These are phyloP conservation scores for Mormoops blainvillei DNA, from an alignment of 2,113 vertebrate genomes.

Conservation along the genomic window DNA sequence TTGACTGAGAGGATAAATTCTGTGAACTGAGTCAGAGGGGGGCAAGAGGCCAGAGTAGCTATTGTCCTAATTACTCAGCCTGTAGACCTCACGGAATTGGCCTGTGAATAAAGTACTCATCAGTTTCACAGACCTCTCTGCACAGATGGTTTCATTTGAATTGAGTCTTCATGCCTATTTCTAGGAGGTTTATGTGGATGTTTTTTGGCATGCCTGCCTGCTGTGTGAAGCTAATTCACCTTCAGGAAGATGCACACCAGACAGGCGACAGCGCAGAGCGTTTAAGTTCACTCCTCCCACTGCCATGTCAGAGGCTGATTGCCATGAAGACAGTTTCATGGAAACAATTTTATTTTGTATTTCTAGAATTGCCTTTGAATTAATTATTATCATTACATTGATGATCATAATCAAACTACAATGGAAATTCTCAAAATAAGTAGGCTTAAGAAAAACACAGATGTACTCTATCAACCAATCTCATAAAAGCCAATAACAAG, in stretches of 20 bases:
- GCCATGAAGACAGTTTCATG: not conserved
- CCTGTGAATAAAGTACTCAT: constrained; percentile 15
- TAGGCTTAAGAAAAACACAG: not conserved
- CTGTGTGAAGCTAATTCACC: constrained; percentile 1
- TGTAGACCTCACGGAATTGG: constrained; percentile 11
- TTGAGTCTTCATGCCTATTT: not conserved
- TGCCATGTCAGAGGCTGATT: not conserved
- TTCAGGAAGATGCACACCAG: not conserved
- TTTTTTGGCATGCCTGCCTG: not conserved
- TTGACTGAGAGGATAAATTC: not conserved
- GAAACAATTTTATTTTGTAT: not conserved
- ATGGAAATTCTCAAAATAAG: constrained; percentile 9
- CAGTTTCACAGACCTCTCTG: not conserved
- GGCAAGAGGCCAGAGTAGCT: not conserved
- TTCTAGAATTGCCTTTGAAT: not conserved
- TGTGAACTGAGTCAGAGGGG: not conserved
- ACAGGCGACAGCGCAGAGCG: not conserved
- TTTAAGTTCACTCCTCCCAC: not conserved
- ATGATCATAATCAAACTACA: not conserved
- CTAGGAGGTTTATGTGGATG: not conserved
- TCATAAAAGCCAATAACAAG: constrained; percentile 10
- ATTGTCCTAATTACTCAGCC: constrained; percentile 41
- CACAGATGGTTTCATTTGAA: constrained; percentile 35
- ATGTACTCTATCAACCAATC: not conserved
- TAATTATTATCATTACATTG: not conserved